Evolutionary conservation across 2,797 vertebrate species (phyloP).

Genomic region (Alectoris magna): DNA sequence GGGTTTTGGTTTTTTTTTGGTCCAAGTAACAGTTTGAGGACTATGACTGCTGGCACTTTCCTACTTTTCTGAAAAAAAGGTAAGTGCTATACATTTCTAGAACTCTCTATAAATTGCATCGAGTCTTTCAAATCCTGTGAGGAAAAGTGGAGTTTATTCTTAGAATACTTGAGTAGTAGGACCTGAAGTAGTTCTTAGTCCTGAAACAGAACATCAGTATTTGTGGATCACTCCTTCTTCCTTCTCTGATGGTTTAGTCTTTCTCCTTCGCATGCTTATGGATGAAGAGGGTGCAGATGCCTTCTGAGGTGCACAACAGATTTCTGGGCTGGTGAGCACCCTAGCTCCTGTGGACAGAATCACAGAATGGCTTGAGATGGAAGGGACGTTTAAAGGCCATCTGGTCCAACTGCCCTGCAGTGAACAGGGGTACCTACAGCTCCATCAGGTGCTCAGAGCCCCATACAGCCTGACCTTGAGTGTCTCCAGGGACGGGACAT

Average conservation of each 20-base stretch:
- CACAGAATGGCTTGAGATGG: too few relatives aligned
- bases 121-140: not conserved
- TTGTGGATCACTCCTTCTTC: not conserved
- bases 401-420: too few relatives aligned
- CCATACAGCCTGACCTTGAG: too few relatives aligned
- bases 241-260: not conserved
- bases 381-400: too few relatives aligned
- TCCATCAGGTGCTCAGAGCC: too few relatives aligned
- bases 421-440: too few relatives aligned
- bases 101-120: not conserved
- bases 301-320: not conserved
- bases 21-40: not conserved
- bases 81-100: not conserved
- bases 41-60: not conserved
- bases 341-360: not conserved
- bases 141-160: not conserved
- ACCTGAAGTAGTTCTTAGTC: not conserved
- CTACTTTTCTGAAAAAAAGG: not conserved
- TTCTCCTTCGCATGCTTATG: not conserved
- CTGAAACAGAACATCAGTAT: not conserved
- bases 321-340: fast-evolving
- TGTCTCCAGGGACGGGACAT: too few relatives aligned
- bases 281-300: not conserved
- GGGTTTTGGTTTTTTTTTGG: not conserved
- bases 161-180: not conserved